These are phyloP conservation scores for Drosophila robusta DNA, from an alignment of 2,888 invertebrate species.

Conservation along the genomic window DNA sequence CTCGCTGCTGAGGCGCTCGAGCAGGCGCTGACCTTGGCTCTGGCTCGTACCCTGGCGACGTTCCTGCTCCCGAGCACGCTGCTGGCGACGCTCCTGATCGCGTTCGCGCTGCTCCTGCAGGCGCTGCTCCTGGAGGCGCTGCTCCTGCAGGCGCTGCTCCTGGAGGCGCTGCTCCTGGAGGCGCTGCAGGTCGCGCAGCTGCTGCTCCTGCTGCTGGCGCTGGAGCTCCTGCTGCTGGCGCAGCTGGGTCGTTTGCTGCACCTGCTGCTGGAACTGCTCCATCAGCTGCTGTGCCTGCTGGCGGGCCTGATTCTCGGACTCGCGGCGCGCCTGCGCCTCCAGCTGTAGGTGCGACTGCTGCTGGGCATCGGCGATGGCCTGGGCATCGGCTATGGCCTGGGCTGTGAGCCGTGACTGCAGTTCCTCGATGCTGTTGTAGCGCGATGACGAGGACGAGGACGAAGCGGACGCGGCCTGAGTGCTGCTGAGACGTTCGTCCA, in stretches of 20 bases:
- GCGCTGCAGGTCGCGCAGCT: slow-evolving; percentile 75
- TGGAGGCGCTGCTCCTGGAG: slow-evolving; percentile 53
- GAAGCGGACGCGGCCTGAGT: slow-evolving; percentile 12
- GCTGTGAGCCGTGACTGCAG: slow-evolving; percentile 79
- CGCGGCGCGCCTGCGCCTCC: slow-evolving; percentile 87
- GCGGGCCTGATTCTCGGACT: slow-evolving; percentile 86
- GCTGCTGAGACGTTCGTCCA: slow-evolving; percentile 60
- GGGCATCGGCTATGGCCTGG: slow-evolving; percentile 83
- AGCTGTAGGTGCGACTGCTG: slow-evolving; percentile 83
- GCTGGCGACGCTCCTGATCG: slow-evolving; percentile 58
- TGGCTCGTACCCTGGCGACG: slow-evolving; percentile 22
- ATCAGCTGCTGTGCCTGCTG: slow-evolving; percentile 82
- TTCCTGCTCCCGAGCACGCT: background rate
- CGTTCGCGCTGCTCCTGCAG: slow-evolving; percentile 57
- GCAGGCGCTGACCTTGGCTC: slow-evolving; percentile 78
- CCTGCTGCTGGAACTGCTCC: slow-evolving; percentile 83
- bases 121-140: slow-evolving; percentile 68
- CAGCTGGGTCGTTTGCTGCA: slow-evolving; percentile 76
- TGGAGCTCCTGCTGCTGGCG: slow-evolving; percentile 75
- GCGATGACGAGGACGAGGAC: slow-evolving; percentile 52
- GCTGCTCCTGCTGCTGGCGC: slow-evolving; percentile 67
- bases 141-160: slow-evolving; percentile 53
- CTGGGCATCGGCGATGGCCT: slow-evolving; percentile 77
- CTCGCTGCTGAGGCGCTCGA: slow-evolving; percentile 74
- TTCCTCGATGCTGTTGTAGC: slow-evolving; percentile 80